Base-by-base conservation (phyloP, 2,888 invertebrate species). In the Coremacera marginata region DNA sequence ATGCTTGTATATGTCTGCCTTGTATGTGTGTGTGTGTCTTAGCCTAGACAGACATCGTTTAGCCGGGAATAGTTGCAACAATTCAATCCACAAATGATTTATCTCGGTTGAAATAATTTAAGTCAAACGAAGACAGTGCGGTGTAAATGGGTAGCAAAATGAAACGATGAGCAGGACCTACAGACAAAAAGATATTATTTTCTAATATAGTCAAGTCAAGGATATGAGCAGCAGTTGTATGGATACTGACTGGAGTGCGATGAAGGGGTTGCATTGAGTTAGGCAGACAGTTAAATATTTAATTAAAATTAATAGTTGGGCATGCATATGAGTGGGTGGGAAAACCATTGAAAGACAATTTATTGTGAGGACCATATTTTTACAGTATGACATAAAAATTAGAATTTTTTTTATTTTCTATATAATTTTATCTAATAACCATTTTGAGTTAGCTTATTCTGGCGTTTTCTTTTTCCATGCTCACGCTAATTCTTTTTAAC, bases 101-200 rank as follows among this genome's bases (percentile, higher is more conserved):
- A 86, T 86, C 82, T 84, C 80, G 81, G 80, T 82, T 78, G 76
- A 76, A 55, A 77, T 80, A 77, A 73, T 76, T 78, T 49, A 80
- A 78, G 75, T 80, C 78, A 82, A 82, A 70, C 52, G 68, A 74
- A 72, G 78, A 74, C 78, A 16, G 22, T 37, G 65, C 7, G 27
- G 72, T 34, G 62, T 16, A 55, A 27, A 51, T 51, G 19, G 49
- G 14, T 14, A 70, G 25, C n/a, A 27, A 16, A 52, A 51, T 9
- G 27, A 51, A 70, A 55, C 25, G 60, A 57, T 22, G 7, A 52
- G 19, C 5, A 37, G 62, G 22, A 49, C 73, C 70, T 22, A 25
- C 82, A 85, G 84, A 86, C 85, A 83, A 84, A 86, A 81, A 84
- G 84, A 84, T 85, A 85, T 87, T 85, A 86, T 85, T 86, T 85